Evolutionary conservation across 2,797 vertebrate genomes (phyloP).

Genomic region (Pseudochromis fuscus): DNA sequence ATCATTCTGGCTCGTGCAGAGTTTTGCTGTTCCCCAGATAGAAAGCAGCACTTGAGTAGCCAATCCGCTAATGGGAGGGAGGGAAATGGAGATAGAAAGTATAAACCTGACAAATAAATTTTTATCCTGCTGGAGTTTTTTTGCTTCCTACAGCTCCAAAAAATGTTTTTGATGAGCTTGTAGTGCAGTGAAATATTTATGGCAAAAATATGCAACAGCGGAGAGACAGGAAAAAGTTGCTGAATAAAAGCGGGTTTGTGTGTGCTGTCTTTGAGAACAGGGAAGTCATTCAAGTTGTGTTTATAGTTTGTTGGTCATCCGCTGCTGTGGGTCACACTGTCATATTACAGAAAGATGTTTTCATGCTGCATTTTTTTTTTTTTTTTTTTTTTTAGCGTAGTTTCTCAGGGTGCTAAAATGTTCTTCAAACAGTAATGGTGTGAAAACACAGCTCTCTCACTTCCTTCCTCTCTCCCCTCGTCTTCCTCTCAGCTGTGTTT

Average conservation of each 20-base stretch:
- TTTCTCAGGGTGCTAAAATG: conserved; percentile 66
- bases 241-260: conserved; percentile 14
- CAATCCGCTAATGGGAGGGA: conserved; percentile 61
- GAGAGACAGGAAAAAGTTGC: background rate
- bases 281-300: conserved; percentile 33
- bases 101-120: conserved; percentile 58
- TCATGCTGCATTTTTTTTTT: conserved; percentile 17
- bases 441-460: conserved; percentile 58
- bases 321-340: conserved; percentile 41
- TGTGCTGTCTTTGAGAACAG: conserved; percentile 6
- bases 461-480: background rate
- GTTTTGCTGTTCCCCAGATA: conserved; percentile 65
- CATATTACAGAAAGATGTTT: conserved; percentile 48
- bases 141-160: background rate
- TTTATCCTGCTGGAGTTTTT: conserved; percentile 34
- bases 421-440: conserved; percentile 60
- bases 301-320: conserved; percentile 49
- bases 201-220: conserved; percentile 23
- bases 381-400: conserved; percentile 2
- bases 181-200: conserved; percentile 58
- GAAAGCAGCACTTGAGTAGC: conserved; percentile 53
- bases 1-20: conserved; percentile 56
- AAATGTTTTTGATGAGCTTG: conserved; percentile 35
- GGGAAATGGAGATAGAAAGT: conserved; percentile 42
- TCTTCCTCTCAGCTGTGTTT: conserved; percentile 44